These are phyloP conservation scores for Python bivittatus DNA, from an alignment of 2,113 vertebrate species.

Conservation along the genomic window DNA sequence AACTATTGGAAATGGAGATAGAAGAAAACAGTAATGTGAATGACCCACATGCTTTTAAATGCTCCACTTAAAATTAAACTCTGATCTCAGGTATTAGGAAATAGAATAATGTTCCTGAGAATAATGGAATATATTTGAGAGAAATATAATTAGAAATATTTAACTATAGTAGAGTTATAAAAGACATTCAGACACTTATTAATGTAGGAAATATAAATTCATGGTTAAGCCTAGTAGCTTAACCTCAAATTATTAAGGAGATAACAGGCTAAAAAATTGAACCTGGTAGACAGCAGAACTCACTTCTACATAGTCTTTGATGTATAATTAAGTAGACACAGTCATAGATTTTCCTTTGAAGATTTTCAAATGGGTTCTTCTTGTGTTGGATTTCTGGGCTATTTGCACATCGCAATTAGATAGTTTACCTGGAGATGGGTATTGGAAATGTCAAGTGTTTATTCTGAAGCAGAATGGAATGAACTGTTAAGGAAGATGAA, in stretches of 20 bases:
- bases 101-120: conserved; percentile 46
- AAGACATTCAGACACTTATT: conserved; percentile 49
- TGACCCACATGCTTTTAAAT: conserved; percentile 57
- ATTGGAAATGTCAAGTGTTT: conserved; percentile 30
- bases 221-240: conserved; percentile 59
- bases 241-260: conserved; percentile 53
- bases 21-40: conserved; percentile 43
- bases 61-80: conserved; percentile 44
- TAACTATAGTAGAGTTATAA: conserved; percentile 45
- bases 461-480: neutral
- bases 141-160: conserved; percentile 47
- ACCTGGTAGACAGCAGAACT: conserved; percentile 57
- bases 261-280: conserved; percentile 50
- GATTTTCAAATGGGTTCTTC: conserved; percentile 62
- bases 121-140: conserved; percentile 39
- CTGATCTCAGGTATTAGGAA: conserved; percentile 43
- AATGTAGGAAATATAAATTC: conserved; percentile 47
- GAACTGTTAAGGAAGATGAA: neutral
- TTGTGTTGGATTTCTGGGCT: conserved; percentile 49
- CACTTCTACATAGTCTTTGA: conserved; percentile 66
- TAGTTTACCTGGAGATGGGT: conserved; percentile 15
- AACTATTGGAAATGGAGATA: conserved; percentile 57
- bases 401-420: conserved; percentile 33
- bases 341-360: conserved; percentile 64
- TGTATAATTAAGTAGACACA: conserved; percentile 72